phyloP scores from a whole-genome alignment of 2,888 invertebrate genomes.

The Stramonita haemastoma region DNA sequence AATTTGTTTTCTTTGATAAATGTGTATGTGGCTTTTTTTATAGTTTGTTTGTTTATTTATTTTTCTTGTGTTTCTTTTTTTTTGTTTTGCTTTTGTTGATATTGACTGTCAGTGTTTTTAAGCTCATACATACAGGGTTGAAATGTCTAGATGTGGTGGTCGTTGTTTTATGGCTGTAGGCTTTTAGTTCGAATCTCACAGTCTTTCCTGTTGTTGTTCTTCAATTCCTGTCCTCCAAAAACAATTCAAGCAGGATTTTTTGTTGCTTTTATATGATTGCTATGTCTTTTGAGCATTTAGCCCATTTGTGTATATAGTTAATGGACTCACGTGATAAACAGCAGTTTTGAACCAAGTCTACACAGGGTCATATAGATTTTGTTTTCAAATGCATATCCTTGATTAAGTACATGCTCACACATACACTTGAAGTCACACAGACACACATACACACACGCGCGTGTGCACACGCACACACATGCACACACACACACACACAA shows the following conservation, averaged over 20 bases:
- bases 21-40: not conserved
- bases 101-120: too few relatives aligned
- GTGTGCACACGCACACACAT: not conserved
- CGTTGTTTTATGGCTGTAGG: too few relatives aligned
- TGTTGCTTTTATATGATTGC: not conserved
- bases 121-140: too few relatives aligned
- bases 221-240: not conserved
- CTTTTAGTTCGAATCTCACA: too few relatives aligned
- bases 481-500: not conserved
- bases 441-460: not conserved
- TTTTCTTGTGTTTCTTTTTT: not conserved
- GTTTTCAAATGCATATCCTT: not conserved
- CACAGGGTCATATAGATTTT: not conserved
- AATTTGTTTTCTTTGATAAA: too few relatives aligned
- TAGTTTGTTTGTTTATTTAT: not conserved
- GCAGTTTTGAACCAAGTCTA: not conserved
- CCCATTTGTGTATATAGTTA: not conserved
- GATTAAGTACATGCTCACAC: constrained; percentile 18
- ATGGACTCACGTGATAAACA: not conserved
- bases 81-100: too few relatives aligned
- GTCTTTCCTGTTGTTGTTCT: not conserved
- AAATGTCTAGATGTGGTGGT: too few relatives aligned
- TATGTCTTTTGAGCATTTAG: not conserved
- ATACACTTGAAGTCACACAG: not conserved
- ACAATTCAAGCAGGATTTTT: not conserved